A percentile compares a stretch with the other conserved stretches of the same genome.
These are phyloP conservation scores for Drosophila kepulauana DNA, from an alignment of 1,140 invertebrate genomes.

Conservation along the genomic window DNA sequence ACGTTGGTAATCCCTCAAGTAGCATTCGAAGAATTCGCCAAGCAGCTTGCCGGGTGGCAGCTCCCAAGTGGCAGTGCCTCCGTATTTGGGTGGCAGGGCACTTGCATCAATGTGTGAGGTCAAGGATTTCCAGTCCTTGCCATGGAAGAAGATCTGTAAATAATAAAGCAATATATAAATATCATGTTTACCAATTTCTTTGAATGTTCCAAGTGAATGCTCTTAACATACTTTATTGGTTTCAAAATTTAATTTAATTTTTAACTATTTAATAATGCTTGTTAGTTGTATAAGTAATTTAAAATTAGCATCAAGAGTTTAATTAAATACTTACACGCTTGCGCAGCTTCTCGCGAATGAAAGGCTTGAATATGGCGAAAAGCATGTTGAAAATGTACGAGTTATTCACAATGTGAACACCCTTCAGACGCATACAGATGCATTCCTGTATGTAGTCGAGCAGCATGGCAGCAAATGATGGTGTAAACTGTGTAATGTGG, in stretches of 20 bases:
- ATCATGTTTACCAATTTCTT: too few relatives aligned
- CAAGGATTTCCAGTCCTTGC: slow-evolving; percentile 89
- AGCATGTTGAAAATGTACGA: slow-evolving; percentile 91
- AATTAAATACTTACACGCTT: slow-evolving; percentile 85
- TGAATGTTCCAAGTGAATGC: too few relatives aligned
- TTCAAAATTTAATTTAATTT: not conserved
- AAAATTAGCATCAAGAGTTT: not conserved
- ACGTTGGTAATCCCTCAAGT: slow-evolving; percentile 87
- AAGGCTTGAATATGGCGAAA: slow-evolving; percentile 91
- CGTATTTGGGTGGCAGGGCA: slow-evolving; percentile 89
- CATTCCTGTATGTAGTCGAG: slow-evolving; percentile 89
- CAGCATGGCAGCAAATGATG: slow-evolving; percentile 88
- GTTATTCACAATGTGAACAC: slow-evolving; percentile 92
- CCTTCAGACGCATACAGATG: slow-evolving; percentile 87
- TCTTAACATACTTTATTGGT: too few relatives aligned
- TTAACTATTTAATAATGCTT: too few relatives aligned
- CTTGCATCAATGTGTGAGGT: slow-evolving; percentile 88
- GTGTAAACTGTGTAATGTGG: slow-evolving; percentile 90
- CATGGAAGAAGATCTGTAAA: slow-evolving; percentile 89
- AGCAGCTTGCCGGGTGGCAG: slow-evolving; percentile 85
- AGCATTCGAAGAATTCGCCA: slow-evolving; percentile 86
- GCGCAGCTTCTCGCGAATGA: slow-evolving; percentile 88
- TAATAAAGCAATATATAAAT: too few relatives aligned
- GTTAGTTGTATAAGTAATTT: too few relatives aligned
- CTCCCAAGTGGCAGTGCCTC: slow-evolving; percentile 87